Percentiles rank a stretch among this genome's conserved stretches.
These are phyloP conservation scores for Gymnogyps californianus DNA, from an alignment of 2,113 vertebrate species.

Conservation along the genomic window DNA sequence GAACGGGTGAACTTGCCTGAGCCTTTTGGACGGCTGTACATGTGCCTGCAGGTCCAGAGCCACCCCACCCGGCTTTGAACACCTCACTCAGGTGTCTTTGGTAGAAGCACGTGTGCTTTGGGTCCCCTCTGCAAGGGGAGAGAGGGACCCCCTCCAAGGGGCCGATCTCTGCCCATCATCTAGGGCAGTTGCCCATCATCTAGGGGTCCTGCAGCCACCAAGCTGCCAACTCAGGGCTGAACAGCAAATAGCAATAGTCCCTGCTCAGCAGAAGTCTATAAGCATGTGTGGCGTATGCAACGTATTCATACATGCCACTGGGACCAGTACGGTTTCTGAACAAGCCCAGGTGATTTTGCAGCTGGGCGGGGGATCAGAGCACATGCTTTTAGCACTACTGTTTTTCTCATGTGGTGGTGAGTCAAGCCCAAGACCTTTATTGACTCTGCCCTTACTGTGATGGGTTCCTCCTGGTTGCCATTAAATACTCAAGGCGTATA, in stretches of 20 bases:
- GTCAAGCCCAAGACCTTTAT: not conserved
- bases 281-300: accelerated
- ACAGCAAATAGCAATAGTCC: not conserved
- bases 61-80: not conserved
- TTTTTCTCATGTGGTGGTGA: not conserved
- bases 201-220: not conserved
- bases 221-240: not conserved
- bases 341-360: not conserved
- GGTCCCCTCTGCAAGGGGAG: not conserved
- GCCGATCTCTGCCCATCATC: not conserved
- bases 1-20: accelerated
- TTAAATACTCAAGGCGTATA: not conserved
- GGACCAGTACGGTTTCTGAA: not conserved
- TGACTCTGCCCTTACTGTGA: not conserved
- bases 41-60: not conserved
- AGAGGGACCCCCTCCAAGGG: not conserved
- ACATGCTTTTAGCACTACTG: not conserved
- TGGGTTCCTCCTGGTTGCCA: not conserved
- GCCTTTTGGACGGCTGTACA: not conserved
- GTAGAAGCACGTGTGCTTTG: not conserved
- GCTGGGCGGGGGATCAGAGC: not conserved
- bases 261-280: not conserved
- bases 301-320: accelerated
- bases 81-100: not conserved
- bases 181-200: not conserved